Evolutionary conservation across 1,140 invertebrate species (phyloP), one percentile per base, ranked within the genome.

Genomic region (Drosophila simulans): DNA sequence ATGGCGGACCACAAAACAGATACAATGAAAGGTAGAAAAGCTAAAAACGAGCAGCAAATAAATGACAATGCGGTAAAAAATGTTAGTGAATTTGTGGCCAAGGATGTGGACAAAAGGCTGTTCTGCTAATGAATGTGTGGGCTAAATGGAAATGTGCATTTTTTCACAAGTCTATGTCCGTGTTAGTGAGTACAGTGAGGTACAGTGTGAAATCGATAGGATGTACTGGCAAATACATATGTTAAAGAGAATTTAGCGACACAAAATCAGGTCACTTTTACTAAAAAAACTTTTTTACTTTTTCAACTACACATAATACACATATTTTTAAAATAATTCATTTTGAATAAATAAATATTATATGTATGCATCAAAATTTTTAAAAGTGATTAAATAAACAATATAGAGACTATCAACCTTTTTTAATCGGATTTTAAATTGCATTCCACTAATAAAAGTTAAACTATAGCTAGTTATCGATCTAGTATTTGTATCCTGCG

Each of bases 11-110:
- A 63, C 49, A 56, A 63, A 57, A 70, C 55, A 52, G 72, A 77
- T 77, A 77, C 72, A 77, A 76, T 76, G 62, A 77, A 76, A 75
- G 72, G 72, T 77, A 31, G 73, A 55, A 68, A 59, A 73, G 37
- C 49, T 49, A 60, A 25, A 70, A 70, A 46, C 52, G 25, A 70
- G 64, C 43, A 34, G 42, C 49, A 56, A 70, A 70, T 69, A 70
- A 74, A 76, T 76, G 62, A 59, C 62, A 76, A 76, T 76, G 73
- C 62, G 62, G 72, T 56, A 76, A 55, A 76, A 74, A 76, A 54
- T 49, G 40, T 31, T 52, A 59, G 64, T 70, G 51, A 40, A 56
- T 70, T 65, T 70, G 51, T 70, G 66, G 51, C 43, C 65, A 76
- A 58, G 62, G 31, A 57, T 59, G 51, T 49, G 51, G 64, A 76